Evolutionary conservation across 2,888 invertebrate species (phyloP), one percentile per base, ranked within the genome.

Genomic region (Idaea straminata): DNA sequence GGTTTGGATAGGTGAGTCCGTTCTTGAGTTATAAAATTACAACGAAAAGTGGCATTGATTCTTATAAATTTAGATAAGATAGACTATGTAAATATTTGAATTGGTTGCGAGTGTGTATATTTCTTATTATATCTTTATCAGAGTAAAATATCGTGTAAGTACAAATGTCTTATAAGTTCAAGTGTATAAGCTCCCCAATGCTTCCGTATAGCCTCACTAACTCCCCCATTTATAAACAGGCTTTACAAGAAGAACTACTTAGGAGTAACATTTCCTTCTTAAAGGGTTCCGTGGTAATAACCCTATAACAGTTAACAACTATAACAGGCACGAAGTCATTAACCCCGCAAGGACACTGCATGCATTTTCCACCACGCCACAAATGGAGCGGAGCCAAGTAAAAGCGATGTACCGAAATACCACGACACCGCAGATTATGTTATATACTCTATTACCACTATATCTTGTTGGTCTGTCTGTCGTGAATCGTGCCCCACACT

Each of bases 351-450:
- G 66, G 71, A 65, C 66, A 67, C 63, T 70, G 59, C 69, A 65
- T 70, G 69, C 70, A 68, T 73, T 68, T 64, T 64, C 57, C 64
- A 61, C 16, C 35, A 4, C 59, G 15, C 71, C 69, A 66, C 70
- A 73, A 73, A 73, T 73, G 73, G 73, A 69, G 64, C 63, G 60
- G 64, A 63, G 71, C 73, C 70, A 71, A 71, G 64, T 73, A 71
- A 67, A 70, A 73, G 69, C 70, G 70, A 67, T 66, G 68, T 62
- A 64, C 65, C 68, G 66, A 69, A 69, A 66, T 66, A 69, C 71
- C 69, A 63, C 67, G 66, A 62, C 62, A 63, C 70, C 65, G 60
- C 71, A 70, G 72, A 70, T 71, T 70, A 71, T 64, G 63, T 63
- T 57, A 62, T 58, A 65, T 57, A 65, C 61, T 47, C 69, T 68